A percentile compares a stretch with the other conserved stretches of the same genome.
Conservation (phyloP, 1,140 invertebrate species). For the Nasonia longicornis region DNA sequence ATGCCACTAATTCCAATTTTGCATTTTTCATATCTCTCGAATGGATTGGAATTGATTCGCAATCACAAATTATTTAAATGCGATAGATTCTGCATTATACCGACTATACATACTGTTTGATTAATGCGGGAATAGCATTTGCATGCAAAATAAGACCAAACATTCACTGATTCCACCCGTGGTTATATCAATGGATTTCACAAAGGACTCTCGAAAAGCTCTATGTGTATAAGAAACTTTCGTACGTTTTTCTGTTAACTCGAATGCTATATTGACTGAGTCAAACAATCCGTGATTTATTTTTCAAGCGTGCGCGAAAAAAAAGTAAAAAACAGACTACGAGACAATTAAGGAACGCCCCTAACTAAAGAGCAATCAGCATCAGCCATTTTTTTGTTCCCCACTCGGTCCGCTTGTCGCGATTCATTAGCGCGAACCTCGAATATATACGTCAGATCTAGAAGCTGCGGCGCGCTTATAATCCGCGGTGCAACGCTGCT, state of each 20-base stretch:
- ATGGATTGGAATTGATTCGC: too few relatives aligned
- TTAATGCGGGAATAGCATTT: neutral
- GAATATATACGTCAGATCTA: neutral
- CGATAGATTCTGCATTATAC: neutral
- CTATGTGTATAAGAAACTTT: too few relatives aligned
- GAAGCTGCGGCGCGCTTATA: neutral
- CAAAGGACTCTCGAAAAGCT: too few relatives aligned
- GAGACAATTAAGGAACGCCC: too few relatives aligned
- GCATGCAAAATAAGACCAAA: neutral
- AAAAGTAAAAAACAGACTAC: too few relatives aligned
- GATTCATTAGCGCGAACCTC: slow-evolving; percentile 29
- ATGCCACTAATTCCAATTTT: too few relatives aligned
- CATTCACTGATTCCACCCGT: neutral
- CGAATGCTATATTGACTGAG: too few relatives aligned
- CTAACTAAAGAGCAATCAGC: neutral
- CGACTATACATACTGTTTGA: neutral
- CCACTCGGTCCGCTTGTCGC: neutral
- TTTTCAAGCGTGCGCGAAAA: too few relatives aligned
- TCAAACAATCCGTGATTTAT: too few relatives aligned
- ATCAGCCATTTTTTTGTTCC: neutral
- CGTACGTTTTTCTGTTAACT: too few relatives aligned
- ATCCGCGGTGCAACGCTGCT: neutral
- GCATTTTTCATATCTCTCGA: too few relatives aligned
- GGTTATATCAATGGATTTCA: neutral
- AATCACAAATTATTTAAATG: neutral